A percentile compares a stretch with the other conserved stretches of the same genome.
These are phyloP conservation scores for Holacanthella duospinosa DNA, from an alignment of 2,888 invertebrate species.

Conservation along the genomic window DNA sequence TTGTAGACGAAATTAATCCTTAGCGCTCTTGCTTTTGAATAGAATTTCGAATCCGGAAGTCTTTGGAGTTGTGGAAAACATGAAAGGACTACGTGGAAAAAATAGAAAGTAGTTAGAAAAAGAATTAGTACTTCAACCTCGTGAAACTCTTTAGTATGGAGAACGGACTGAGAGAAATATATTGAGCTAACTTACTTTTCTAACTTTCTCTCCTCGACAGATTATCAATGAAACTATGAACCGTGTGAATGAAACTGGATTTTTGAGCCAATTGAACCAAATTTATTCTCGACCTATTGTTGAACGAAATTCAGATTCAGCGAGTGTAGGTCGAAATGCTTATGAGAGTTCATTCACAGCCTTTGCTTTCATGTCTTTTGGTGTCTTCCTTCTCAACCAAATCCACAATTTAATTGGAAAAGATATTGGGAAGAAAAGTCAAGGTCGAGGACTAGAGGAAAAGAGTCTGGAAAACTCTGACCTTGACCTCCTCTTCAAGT, in stretches of 20 bases:
- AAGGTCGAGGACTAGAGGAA: conserved; percentile 1
- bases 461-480: conserved; percentile 18
- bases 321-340: conserved; percentile 41
- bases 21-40: too few relatives aligned
- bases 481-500: conserved; percentile 31
- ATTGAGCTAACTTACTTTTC: too few relatives aligned
- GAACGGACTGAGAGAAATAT: too few relatives aligned
- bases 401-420: conserved; percentile 39
- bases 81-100: background rate
- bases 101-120: conserved; percentile 1
- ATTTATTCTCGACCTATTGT: conserved; percentile 44
- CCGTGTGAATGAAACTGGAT: conserved; percentile 46
- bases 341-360: conserved; percentile 42
- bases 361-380: conserved; percentile 50
- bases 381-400: conserved; percentile 47
- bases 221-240: conserved; percentile 48
- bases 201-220: too few relatives aligned
- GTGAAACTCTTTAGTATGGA: too few relatives aligned
- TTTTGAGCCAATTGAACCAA: conserved; percentile 47
- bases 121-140: too few relatives aligned
- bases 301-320: conserved; percentile 39
- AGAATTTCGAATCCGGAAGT: background rate
- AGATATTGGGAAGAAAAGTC: conserved; percentile 42
- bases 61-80: background rate
- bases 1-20: too few relatives aligned